Percentiles rank a stretch among this genome's conserved stretches.
phyloP scores from a whole-genome alignment of 1,140 invertebrate species.

The honey bee (Apis mellifera) region DNA sequence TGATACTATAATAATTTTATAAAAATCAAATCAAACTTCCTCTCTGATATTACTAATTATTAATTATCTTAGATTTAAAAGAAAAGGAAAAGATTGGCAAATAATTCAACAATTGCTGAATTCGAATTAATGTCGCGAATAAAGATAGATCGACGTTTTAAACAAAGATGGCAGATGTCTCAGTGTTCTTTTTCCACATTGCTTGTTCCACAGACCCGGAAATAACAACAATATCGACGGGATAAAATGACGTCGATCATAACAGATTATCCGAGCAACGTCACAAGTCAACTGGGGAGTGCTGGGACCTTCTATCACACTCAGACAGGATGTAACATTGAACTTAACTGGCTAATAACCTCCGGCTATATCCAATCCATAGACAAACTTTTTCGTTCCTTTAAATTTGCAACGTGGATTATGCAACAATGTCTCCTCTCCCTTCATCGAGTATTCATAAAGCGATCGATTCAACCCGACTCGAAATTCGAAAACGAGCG shows the following conservation, averaged over 20 bases:
- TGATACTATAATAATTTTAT: too few relatives aligned
- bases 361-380: conserved; percentile 61
- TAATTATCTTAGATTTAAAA: too few relatives aligned
- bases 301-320: conserved; percentile 63
- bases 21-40: too few relatives aligned
- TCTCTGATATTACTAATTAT: too few relatives aligned
- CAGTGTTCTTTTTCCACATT: neutral
- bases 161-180: neutral
- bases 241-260: conserved; percentile 33
- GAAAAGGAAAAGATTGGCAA: too few relatives aligned
- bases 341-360: conserved; percentile 78
- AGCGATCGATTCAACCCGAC: too few relatives aligned
- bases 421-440: neutral
- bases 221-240: conserved; percentile 42
- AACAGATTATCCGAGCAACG: conserved; percentile 56
- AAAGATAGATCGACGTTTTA: neutral
- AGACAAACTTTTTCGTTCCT: conserved; percentile 20
- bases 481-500: neutral
- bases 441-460: too few relatives aligned
- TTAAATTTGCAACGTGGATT: neutral
- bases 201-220: neutral
- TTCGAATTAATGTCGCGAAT: neutral
- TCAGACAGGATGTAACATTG: conserved; percentile 75
- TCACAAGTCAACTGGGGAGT: conserved; percentile 52
- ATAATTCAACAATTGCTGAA: too few relatives aligned